Evolutionary conservation across 2,888 invertebrate species (phyloP).

Genomic region (Bruchidius siliquastri): DNA sequence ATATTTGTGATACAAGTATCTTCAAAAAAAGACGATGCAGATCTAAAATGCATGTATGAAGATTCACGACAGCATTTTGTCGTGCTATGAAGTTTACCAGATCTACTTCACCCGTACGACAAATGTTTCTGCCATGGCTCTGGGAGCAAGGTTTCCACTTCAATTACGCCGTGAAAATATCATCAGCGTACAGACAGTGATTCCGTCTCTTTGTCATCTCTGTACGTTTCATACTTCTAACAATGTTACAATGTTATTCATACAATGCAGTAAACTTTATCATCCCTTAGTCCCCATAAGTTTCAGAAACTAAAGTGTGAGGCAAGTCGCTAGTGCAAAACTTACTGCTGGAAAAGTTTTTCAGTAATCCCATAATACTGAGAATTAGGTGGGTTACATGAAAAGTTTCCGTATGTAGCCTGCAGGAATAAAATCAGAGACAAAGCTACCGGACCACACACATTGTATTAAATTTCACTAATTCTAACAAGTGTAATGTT

Average conservation of each 20-base stretch:
- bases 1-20: too few relatives aligned
- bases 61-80: too few relatives aligned
- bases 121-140: background rate
- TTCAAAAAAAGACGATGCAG: too few relatives aligned
- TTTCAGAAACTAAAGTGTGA: background rate
- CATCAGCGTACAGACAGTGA: background rate
- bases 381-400: background rate
- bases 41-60: too few relatives aligned
- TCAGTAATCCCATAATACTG: background rate
- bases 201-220: background rate
- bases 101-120: too few relatives aligned
- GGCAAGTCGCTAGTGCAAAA: background rate
- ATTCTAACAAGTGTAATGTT: background rate
- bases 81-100: too few relatives aligned
- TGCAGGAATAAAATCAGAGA: background rate
- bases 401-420: background rate
- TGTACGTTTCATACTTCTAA: background rate
- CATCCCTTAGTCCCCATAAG: background rate
- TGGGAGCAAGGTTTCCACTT: background rate
- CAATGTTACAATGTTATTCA: background rate
- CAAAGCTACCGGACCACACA: background rate
- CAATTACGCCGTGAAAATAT: background rate
- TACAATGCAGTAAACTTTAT: background rate
- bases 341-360: background rate
- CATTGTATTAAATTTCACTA: background rate